Base-by-base conservation (phyloP, 2,797 vertebrate species). In the Valencia hispanica region DNA sequence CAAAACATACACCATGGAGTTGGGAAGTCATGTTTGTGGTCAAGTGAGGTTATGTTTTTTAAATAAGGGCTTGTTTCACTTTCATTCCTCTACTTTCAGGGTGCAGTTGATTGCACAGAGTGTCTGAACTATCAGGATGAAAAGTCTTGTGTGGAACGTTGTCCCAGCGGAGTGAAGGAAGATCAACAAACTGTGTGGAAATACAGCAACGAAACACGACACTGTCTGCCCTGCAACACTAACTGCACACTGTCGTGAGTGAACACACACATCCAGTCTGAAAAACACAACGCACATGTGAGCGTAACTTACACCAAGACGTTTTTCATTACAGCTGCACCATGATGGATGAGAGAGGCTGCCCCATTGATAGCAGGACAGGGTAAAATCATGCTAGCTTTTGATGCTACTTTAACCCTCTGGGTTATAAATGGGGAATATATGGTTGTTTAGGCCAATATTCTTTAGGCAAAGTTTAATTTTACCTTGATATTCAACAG, bases 211-310 rank as follows among this genome's bases (percentile, higher is more conserved):
- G 96, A 95, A 1, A 95, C 96, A 0, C 91, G 95, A 17, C 88
- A 95, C 69, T 99, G 98, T 87, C 95, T 97, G 86, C 89, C 94
- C 5, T 99, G 98, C 83, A 95, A 95, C 79, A 96, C 93, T 91
- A 99, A 98, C 96, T 99, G 98, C 91, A 97, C 96, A 0, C 95
- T 96, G 84, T 96, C 96, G 98, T 99, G 93, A 97, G 97, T 96
- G 32, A 30, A 10, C 20, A 12, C 59, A 10, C 51, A 15, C 57
- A 41, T 17, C 34, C 39, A 10, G 51, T 22, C 47, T 15, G 61
- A 51, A 20, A 71, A 18, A 78, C 73, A 34, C 50, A 51, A 6
- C 20, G 11, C 36, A 25, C 20, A 65, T 18, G 27, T 20, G 14
- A 76, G 3, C 76, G 36, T 5, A 0, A 69, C 75, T 88, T 51